Evolutionary conservation across 2,113 vertebrate genomes (phyloP).

Genomic region (Neotoma lepida): DNA sequence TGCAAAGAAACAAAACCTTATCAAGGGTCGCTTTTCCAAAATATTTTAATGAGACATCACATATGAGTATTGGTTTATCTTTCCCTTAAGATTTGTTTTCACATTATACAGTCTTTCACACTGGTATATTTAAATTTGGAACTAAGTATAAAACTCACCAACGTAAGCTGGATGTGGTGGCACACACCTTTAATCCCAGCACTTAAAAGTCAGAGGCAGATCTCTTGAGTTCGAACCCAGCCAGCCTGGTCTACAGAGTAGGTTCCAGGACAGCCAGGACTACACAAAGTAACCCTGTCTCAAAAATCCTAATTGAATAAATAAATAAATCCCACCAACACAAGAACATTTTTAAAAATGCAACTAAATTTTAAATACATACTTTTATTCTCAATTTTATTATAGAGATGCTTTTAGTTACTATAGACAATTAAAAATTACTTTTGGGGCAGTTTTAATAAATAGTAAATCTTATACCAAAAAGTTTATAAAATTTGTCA

Average conservation of each 20-base stretch:
- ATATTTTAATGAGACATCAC: conserved; percentile 16
- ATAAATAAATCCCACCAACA: neutral
- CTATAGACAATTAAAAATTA: conserved; percentile 54
- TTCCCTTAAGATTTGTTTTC: conserved; percentile 25
- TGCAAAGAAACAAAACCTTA: neutral
- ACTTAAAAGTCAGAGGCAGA: no score
- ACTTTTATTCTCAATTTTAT: conserved; percentile 47
- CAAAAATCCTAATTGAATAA: neutral
- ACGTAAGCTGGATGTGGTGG: neutral
- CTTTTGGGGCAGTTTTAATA: conserved; percentile 69
- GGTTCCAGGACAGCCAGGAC: neutral
- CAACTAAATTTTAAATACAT: conserved; percentile 38
- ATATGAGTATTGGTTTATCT: neutral
- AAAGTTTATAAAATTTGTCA: conserved; percentile 43
- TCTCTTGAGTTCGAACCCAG: neutral
- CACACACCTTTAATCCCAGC: neutral
- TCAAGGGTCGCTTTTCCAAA: neutral
- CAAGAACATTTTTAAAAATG: conserved; percentile 30
- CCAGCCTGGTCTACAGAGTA: neutral
- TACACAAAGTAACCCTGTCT: neutral
- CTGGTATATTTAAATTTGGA: conserved; percentile 14
- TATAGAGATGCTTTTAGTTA: conserved; percentile 42
- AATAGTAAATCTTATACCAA: conserved; percentile 23
- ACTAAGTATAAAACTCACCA: neutral
- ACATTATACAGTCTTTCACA: neutral